These are phyloP conservation scores for Galendromus occidentalis DNA, from an alignment of 1,140 invertebrate genomes.

Conservation along the genomic window DNA sequence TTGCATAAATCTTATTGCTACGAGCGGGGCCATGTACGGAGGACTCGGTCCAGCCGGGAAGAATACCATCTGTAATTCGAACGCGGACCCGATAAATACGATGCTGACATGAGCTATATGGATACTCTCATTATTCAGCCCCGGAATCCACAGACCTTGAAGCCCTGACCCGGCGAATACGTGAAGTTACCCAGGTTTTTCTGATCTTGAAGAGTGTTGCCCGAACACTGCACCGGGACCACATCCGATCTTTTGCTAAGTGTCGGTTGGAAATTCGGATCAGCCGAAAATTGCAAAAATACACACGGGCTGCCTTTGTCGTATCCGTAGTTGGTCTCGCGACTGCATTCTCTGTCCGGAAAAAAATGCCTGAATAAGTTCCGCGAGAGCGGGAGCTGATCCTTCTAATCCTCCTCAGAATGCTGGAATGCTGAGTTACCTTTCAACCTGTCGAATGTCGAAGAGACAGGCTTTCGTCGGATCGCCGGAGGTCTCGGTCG, in stretches of 20 bases:
- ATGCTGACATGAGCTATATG: too few species aligned
- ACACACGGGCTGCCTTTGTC: constrained; percentile 19
- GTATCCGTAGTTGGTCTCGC: constrained; percentile 19
- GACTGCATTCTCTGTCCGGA: constrained; percentile 15
- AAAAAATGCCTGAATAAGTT: neutral
- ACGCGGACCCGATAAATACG: neutral
- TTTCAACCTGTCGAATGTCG: neutral
- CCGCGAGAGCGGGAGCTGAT: too few species aligned
- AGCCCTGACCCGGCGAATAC: constrained; percentile 18
- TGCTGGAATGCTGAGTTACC: too few species aligned
- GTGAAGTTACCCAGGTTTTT: constrained; percentile 18
- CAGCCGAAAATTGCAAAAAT: constrained; percentile 19
- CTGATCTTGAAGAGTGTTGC: constrained; percentile 18
- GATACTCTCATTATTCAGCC: neutral
- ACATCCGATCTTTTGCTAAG: constrained; percentile 11
- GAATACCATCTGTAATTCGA: constrained; percentile 15
- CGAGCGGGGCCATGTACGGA: constrained; percentile 18
- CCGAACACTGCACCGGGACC: constrained; percentile 18
- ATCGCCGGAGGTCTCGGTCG: neutral
- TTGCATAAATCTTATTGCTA: constrained; percentile 17
- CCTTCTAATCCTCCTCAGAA: too few species aligned
- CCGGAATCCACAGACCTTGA: neutral
- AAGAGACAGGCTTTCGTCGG: neutral
- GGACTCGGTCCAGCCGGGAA: constrained; percentile 15
- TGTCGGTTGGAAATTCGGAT: constrained; percentile 16